Base-by-base conservation (phyloP, 2,113 vertebrate species). In the Cichladusa arquata region DNA sequence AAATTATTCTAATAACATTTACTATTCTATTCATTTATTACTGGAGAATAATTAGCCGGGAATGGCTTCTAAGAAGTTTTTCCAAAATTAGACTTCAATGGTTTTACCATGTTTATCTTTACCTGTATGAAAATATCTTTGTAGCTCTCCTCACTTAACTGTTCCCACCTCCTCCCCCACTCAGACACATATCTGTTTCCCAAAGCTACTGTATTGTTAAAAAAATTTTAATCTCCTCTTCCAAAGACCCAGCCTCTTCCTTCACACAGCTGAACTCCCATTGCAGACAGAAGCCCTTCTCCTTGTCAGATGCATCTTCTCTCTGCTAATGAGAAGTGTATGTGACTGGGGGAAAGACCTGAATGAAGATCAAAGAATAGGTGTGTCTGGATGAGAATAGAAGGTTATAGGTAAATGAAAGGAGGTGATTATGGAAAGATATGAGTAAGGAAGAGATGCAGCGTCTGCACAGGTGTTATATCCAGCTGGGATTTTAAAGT, bases 51-150 rank as follows among this genome's bases (percentile, higher is more conserved):
- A 96, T 94, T 96, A 96, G 73, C 61, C 38, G 0, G 91, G 88
- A 93, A 82, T 86, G 61, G 18, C 74, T 96, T 96, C 66, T 92
- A 93, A 95, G n/a, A 78, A 93, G 62, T 93, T 90, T 96, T 96
- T 95, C 95, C 91, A 95, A 92, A 96, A 96, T 97, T 97, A 97
- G 96, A 96, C 92, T 95, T 95, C 90, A 96, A 95, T 96, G 66
- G 69, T 65, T 90, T 94, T 89, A 66, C 92, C 81, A 54, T 95
- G 86, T 96, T 97, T 97, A 95, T 96, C 93, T 96, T 95, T 56
- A 92, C 84, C 81, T 90, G 61, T 94, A 92, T 94, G 92, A 95
- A 96, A 97, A 95, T 91, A 86, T 72, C 88, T 95, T 94, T 90
- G 72, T 82, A 92, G 70, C 58, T 95, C 72, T 92, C 61, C 34